A percentile compares a stretch with the other conserved stretches of the same genome.
These are phyloP conservation scores for Picus viridis DNA, from an alignment of 2,797 vertebrate species.

Conservation along the genomic window DNA sequence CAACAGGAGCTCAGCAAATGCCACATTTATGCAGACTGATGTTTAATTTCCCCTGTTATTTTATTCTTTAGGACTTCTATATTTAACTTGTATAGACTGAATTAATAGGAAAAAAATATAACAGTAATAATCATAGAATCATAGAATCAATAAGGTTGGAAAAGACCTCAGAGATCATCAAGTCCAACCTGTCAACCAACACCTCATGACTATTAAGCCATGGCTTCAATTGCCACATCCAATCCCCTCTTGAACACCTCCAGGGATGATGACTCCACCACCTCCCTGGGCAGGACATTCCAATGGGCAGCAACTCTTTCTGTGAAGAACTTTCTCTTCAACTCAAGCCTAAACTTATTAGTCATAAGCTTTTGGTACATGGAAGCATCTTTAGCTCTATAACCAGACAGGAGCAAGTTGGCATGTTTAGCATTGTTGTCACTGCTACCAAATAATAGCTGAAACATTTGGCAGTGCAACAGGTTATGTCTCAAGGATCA, in stretches of 20 bases:
- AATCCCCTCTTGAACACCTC: too few relatives aligned
- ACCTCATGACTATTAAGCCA: too few relatives aligned
- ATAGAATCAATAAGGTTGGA: too few relatives aligned
- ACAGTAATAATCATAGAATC: neutral
- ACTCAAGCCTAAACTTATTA: neutral
- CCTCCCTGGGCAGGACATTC: too few relatives aligned
- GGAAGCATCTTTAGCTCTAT: neutral
- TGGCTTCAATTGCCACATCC: too few relatives aligned
- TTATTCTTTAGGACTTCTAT: neutral
- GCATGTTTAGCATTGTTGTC: neutral
- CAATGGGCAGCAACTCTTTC: too few relatives aligned
- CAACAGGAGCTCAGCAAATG: neutral
- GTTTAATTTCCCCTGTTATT: neutral
- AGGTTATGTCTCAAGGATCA: neutral
- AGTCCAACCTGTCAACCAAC: too few relatives aligned
- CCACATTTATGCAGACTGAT: neutral
- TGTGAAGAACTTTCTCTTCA: too few relatives aligned
- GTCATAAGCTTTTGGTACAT: neutral
- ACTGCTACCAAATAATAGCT: neutral
- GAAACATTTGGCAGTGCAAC: neutral
- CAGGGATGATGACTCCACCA: too few relatives aligned
- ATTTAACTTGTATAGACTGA: neutral
- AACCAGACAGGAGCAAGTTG: neutral
- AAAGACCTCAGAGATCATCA: too few relatives aligned
- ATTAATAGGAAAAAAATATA: neutral